phyloP scores from a whole-genome alignment of 2,113 vertebrate genomes.

The Burhinus bistriatus region DNA sequence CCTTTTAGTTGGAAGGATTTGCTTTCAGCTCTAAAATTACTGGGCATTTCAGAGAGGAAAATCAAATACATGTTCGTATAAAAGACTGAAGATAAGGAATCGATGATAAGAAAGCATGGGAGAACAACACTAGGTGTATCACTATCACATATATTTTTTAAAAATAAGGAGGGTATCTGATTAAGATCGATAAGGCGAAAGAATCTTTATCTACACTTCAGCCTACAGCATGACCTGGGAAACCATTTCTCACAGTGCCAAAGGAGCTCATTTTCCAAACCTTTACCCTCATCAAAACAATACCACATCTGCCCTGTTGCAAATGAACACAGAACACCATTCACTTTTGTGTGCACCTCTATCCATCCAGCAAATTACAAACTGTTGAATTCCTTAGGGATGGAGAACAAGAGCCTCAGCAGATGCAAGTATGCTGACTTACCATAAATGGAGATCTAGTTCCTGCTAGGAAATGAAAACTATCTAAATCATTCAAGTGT shows the following conservation, averaged over 20 bases:
- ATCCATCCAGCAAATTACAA: background rate
- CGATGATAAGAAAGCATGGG: background rate
- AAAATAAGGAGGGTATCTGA: background rate
- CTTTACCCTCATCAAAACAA: background rate
- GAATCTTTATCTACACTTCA: background rate
- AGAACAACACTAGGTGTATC: background rate
- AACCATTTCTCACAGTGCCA: background rate
- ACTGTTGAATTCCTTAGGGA: background rate
- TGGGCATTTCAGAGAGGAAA: background rate
- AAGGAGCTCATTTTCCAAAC: background rate
- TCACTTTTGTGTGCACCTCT: background rate
- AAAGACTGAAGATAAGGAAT: background rate
- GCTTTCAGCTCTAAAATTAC: background rate
- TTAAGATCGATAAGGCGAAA: background rate
- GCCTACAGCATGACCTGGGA: background rate
- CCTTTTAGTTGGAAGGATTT: background rate
- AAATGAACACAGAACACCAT: background rate
- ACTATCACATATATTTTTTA: background rate
- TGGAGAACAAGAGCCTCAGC: background rate
- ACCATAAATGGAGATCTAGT: background rate
- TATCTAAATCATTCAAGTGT: background rate
- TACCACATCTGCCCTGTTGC: background rate
- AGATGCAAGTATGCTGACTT: background rate
- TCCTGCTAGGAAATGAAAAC: background rate
- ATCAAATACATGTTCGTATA: background rate